Evolutionary conservation across 2,797 vertebrate species (phyloP).

Genomic region (Lagorchestes hirsutus): DNA sequence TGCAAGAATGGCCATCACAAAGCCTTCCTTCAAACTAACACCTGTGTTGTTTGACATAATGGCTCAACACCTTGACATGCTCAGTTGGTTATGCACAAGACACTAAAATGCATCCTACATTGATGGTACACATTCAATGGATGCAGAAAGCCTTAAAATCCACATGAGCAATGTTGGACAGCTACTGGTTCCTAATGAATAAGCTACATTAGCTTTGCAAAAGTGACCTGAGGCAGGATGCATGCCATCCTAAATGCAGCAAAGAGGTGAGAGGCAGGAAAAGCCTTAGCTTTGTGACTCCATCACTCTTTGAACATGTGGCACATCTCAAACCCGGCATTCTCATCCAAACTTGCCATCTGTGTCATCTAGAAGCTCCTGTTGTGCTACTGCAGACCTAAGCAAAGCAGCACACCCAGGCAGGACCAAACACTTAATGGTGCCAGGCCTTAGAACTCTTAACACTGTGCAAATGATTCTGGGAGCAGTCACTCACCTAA

Average conservation of each 20-base stretch:
- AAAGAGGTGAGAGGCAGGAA: not conserved
- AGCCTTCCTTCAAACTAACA: not conserved
- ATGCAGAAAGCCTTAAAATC: not conserved
- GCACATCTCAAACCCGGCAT: not conserved
- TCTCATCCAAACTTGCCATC: not conserved
- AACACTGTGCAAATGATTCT: not conserved
- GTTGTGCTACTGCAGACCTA: slow-evolving; percentile 9
- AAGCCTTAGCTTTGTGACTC: not conserved
- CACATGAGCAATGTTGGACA: not conserved
- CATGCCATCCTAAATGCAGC: not conserved
- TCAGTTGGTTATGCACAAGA: not conserved
- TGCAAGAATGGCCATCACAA: not conserved
- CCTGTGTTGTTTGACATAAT: not conserved
- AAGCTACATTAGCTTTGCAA: not conserved
- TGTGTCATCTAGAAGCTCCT: not conserved
- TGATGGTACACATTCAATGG: not conserved
- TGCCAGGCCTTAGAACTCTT: not conserved
- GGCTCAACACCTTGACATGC: not conserved
- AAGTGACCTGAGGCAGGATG: not conserved
- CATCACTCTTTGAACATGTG: not conserved
- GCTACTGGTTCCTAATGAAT: not conserved
- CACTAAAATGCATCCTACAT: not conserved
- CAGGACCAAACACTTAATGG: not conserved
- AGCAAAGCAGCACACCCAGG: slow-evolving; percentile 2
- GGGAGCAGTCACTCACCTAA: not conserved